These are phyloP conservation scores for Cosmopolites sordidus DNA, from an alignment of 2,888 invertebrate species.

Conservation along the genomic window DNA sequence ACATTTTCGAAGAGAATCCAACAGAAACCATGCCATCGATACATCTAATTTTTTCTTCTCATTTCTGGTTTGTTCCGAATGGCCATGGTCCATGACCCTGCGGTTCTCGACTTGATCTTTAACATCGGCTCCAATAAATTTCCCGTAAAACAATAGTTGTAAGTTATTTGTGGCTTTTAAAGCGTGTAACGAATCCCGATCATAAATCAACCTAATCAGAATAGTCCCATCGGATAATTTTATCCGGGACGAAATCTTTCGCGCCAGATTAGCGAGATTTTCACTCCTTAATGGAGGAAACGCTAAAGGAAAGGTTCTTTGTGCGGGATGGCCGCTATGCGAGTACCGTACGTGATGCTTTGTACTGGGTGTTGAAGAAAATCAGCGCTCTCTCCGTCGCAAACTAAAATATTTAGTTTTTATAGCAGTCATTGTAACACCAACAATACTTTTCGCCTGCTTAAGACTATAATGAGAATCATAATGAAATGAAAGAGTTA, in stretches of 20 bases:
- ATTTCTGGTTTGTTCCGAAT: too few species aligned
- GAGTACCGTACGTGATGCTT: too few species aligned
- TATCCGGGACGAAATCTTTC: conserved; percentile 20
- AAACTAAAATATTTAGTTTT: too few species aligned
- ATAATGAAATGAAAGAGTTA: too few species aligned
- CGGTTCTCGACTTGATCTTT: conserved; percentile 19
- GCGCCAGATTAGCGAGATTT: conserved; percentile 11
- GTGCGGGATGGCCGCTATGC: not conserved
- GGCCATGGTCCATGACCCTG: conserved; percentile 9
- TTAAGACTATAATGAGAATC: too few species aligned
- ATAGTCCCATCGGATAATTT: conserved; percentile 19
- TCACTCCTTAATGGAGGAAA: conserved; percentile 4
- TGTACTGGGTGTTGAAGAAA: too few species aligned
- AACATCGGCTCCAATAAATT: conserved; percentile 20
- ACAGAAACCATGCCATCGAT: too few species aligned
- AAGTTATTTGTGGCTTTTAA: conserved; percentile 19
- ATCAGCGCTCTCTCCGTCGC: too few species aligned
- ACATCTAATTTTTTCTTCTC: too few species aligned
- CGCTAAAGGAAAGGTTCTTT: not conserved
- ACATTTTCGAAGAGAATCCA: too few species aligned
- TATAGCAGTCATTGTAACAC: too few species aligned
- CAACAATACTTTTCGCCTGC: too few species aligned
- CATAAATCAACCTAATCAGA: conserved; percentile 23
- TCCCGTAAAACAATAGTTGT: conserved; percentile 21
- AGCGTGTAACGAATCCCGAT: conserved; percentile 15